A percentile compares a stretch with the other conserved stretches of the same genome.
phyloP scores from a whole-genome alignment of 2,113 vertebrate species.

The Cyrtonyx montezumae region DNA sequence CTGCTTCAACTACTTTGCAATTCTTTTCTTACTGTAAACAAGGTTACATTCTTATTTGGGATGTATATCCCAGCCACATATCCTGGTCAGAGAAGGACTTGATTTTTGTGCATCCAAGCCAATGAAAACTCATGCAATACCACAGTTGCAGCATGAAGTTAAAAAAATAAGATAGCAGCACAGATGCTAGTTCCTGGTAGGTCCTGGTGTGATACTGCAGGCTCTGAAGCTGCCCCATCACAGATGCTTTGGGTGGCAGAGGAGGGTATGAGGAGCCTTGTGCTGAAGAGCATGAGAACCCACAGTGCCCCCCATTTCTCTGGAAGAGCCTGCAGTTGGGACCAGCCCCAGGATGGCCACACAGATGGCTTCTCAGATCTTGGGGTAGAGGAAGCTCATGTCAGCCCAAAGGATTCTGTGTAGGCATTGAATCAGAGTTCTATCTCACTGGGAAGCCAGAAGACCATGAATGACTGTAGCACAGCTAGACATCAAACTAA shows the following conservation, averaged over 20 bases:
- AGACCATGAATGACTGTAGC: background rate
- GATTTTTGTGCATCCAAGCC: background rate
- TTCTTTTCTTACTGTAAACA: background rate
- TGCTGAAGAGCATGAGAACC: fast-evolving
- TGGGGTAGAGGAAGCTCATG: background rate
- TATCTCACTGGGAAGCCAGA: background rate
- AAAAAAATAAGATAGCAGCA: background rate
- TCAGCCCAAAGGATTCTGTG: background rate
- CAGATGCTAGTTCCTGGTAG: background rate
- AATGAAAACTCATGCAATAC: background rate
- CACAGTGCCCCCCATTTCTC: fast-evolving
- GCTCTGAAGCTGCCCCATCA: background rate
- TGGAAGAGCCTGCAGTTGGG: background rate
- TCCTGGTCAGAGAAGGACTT: background rate
- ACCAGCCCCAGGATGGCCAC: background rate
- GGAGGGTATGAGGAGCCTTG: background rate
- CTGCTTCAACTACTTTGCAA: background rate
- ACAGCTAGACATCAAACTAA: background rate
- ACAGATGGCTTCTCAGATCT: background rate
- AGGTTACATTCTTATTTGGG: background rate
- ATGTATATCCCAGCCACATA: background rate
- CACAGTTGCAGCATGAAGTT: background rate
- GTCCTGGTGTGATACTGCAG: background rate
- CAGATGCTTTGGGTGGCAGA: background rate
- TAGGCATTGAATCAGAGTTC: background rate